Evolutionary conservation across 1,140 invertebrate genomes (phyloP).

Genomic region (Drosophila nannoptera): DNA sequence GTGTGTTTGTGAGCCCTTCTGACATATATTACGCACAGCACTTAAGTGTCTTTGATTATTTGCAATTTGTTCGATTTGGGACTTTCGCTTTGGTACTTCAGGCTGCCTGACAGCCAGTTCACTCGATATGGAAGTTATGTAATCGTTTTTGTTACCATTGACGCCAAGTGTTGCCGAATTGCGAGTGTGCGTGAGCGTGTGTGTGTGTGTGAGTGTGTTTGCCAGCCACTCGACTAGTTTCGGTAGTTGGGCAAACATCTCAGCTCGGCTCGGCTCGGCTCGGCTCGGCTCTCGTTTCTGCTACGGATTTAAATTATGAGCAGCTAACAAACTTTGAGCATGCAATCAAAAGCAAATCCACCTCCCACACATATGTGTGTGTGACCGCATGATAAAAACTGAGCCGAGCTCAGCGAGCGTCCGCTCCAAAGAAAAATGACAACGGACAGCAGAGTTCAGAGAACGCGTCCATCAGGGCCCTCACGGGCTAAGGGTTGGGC

Average conservation of each 20-base stretch:
- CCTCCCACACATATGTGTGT: conserved; percentile 16
- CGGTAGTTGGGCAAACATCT: conserved; percentile 28
- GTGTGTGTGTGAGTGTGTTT: conserved; percentile 38
- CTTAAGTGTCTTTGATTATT: conserved; percentile 73
- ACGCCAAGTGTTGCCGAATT: conserved; percentile 56
- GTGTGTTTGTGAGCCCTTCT: conserved; percentile 14
- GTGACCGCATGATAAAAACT: conserved; percentile 35
- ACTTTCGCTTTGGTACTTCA: conserved; percentile 51
- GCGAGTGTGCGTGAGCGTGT: conserved; percentile 34
- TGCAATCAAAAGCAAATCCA: conserved; percentile 36
- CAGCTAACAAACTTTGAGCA: conserved; percentile 21
- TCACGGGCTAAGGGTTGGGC: conserved; percentile 14
- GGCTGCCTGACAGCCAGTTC: conserved; percentile 19
- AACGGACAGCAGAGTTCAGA: conserved; percentile 27
- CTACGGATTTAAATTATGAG: conserved; percentile 59
- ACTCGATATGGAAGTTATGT: conserved; percentile 57
- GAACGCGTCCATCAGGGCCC: conserved; percentile 20
- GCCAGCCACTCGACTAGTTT: conserved; percentile 49
- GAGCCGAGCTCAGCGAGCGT: conserved; percentile 19
- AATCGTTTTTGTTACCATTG: conserved; percentile 63
- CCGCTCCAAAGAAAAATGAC: conserved; percentile 55
- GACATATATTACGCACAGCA: conserved; percentile 52
- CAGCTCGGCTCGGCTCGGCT: too few species aligned
- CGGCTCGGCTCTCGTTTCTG: not conserved
- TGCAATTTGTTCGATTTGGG: conserved; percentile 65